Conservation (phyloP, 2,888 invertebrate species). For the Sinodicranocentrus sp. region DNA sequence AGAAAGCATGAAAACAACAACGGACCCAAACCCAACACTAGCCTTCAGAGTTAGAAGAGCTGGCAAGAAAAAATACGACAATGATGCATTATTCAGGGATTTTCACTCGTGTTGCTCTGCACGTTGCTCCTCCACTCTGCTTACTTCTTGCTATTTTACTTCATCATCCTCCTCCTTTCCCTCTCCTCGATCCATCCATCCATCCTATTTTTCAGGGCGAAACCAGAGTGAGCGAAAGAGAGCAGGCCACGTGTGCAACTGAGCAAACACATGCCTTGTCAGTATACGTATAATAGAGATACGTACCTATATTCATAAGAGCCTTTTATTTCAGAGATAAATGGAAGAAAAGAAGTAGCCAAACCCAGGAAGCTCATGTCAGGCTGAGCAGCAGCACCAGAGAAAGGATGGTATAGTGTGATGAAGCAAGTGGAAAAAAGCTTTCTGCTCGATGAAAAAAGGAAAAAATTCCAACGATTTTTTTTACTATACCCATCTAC, state of each 20-base stretch:
- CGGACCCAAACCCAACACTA: slow-evolving; percentile 30
- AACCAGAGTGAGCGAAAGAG: slow-evolving; percentile 7
- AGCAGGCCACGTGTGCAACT: slow-evolving; percentile 43
- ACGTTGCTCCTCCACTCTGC: slow-evolving; percentile 19
- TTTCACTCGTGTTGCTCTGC: slow-evolving; percentile 42
- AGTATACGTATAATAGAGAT: neutral
- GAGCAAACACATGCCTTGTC: slow-evolving; percentile 18
- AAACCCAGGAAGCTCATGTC: slow-evolving; percentile 56
- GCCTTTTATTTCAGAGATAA: slow-evolving; percentile 58
- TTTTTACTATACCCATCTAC: neutral
- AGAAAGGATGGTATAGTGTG: neutral
- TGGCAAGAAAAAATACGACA: slow-evolving; percentile 62
- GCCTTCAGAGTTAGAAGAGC: slow-evolving; percentile 7
- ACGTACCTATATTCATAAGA: neutral
- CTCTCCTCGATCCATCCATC: slow-evolving; percentile 43
- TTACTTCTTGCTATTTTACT: slow-evolving; percentile 36
- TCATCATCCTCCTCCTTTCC: slow-evolving; percentile 44
- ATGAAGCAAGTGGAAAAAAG: slow-evolving; percentile 46
- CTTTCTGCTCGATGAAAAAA: slow-evolving; percentile 56
- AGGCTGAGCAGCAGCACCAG: slow-evolving; percentile 27
- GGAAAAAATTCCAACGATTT: slow-evolving; percentile 9
- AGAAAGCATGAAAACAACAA: slow-evolving; percentile 46
- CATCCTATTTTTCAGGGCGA: slow-evolving; percentile 36
- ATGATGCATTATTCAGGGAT: slow-evolving; percentile 69
- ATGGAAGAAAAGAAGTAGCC: slow-evolving; percentile 55